phyloP scores from a whole-genome alignment of 2,797 vertebrate genomes.

The Paramormyrops hopkinsi region DNA sequence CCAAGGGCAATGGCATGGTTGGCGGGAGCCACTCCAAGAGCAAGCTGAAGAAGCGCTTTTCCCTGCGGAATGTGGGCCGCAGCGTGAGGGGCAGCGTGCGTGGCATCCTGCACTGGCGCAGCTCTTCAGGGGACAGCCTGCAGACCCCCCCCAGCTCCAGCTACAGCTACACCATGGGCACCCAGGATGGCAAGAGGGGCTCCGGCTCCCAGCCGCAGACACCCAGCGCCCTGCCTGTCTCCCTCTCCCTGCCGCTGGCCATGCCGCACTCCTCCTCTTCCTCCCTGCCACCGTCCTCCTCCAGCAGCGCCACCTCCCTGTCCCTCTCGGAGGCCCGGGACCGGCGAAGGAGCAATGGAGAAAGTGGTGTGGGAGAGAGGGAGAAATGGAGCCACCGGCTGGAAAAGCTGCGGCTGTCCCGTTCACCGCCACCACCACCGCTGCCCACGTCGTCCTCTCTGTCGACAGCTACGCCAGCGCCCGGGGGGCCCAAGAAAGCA shows the following conservation, averaged over 20 bases:
- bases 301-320: slow-evolving; percentile 67
- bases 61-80: slow-evolving; percentile 76
- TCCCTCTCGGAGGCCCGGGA: slow-evolving; percentile 60
- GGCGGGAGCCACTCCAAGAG: slow-evolving; percentile 59
- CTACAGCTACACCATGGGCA: slow-evolving; percentile 68
- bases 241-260: slow-evolving; percentile 33
- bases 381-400: slow-evolving; percentile 83
- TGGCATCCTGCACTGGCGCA: slow-evolving; percentile 84
- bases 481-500: slow-evolving; percentile 59
- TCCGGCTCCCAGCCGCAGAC: slow-evolving; percentile 52
- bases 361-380: slow-evolving; percentile 63
- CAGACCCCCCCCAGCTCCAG: slow-evolving; percentile 60
- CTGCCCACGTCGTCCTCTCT: slow-evolving; percentile 28
- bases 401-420: slow-evolving; percentile 74
- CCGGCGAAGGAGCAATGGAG: slow-evolving; percentile 63
- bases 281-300: slow-evolving; percentile 65
- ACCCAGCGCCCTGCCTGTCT: slow-evolving; percentile 61
- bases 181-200: slow-evolving; percentile 61
- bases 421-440: slow-evolving; percentile 62
- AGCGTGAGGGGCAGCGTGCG: slow-evolving; percentile 79
- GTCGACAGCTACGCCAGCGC: slow-evolving; percentile 44
- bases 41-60: slow-evolving; percentile 85
- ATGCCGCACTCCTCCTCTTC: slow-evolving; percentile 68
- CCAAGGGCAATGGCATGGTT: slow-evolving; percentile 47
- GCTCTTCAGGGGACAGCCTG: slow-evolving; percentile 58